These are phyloP conservation scores for Conchocele bisecta DNA, from an alignment of 2,888 invertebrate species.

Conservation along the genomic window DNA sequence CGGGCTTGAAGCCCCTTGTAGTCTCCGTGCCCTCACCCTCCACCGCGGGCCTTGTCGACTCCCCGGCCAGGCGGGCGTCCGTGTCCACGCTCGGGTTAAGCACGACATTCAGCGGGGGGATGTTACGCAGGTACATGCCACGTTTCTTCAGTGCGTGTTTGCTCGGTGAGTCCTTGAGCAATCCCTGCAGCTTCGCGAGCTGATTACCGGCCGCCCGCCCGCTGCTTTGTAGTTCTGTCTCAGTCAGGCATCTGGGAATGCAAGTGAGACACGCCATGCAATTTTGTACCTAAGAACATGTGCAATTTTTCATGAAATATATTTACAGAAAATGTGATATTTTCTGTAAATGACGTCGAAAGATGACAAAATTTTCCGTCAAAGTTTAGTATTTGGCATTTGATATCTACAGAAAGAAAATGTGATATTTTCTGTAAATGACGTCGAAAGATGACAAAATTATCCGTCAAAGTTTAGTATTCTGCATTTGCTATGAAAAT, in stretches of 20 bases:
- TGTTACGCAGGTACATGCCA: conserved; percentile 65
- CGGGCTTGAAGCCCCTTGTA: conserved; percentile 72
- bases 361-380: too few species aligned
- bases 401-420: too few species aligned
- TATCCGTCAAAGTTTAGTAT: too few species aligned
- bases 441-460: too few species aligned
- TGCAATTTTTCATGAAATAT: too few species aligned
- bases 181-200: conserved; percentile 74
- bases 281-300: too few species aligned
- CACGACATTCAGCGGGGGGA: conserved; percentile 79
- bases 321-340: too few species aligned
- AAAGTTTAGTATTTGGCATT: too few species aligned
- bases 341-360: too few species aligned
- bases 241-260: conserved; percentile 67
- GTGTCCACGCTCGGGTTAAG: conserved; percentile 78
- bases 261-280: too few species aligned
- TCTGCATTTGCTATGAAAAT: too few species aligned
- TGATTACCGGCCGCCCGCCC: conserved; percentile 79
- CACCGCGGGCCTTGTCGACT: conserved; percentile 66
- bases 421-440: too few species aligned
- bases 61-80: conserved; percentile 66
- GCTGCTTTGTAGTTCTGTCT: conserved; percentile 75
- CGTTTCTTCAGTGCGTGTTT: conserved; percentile 66
- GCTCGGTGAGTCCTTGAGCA: conserved; percentile 76
- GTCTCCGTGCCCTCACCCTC: conserved; percentile 61